Evolutionary conservation across 2,888 invertebrate genomes (phyloP), one percentile per base, ranked within the genome.

Genomic region (Alcis repandata): DNA sequence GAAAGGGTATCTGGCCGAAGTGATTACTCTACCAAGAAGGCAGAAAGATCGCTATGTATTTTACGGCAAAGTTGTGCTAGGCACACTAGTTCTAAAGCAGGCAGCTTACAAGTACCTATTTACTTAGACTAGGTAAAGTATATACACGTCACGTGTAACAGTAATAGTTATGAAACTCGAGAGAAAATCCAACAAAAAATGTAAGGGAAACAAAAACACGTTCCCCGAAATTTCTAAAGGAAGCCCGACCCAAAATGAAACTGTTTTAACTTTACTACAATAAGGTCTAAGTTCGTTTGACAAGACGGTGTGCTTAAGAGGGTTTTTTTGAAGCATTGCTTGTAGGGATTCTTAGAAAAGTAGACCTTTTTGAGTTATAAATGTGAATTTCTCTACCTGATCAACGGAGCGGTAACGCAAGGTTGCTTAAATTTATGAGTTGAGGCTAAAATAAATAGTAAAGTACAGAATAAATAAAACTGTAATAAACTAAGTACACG

Each of bases 291-390:
- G 10, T 53, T 53, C 53, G 38, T 22, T 22, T 38, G 19, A n/a
- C 0, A 40, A 20, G 51, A 9, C 51, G 51, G 51, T 17, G 13
- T 8, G 17, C 20, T 51, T 51, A 36, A 9, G 10, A 38, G 20
- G 33, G 33, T 36, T 38, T 19, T 38, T 51, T 19, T 51, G 2
- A 27, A 27, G 27, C 27, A 40, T n/a, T 40, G 40, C n/a, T 40
- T 40, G 40, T 40, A n/a, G 40, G 40, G 20, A 36, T 51, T 51
- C 51, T 51, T 17, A 17, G 36, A 51, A 51, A 51, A 51, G 27
- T 38, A 51, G 51, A 51, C 51, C 51, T 51, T 51, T 48, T 51
- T 51, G 49, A 13, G 51, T 8, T 51, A 11, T 40, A n/a, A 27
- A 27, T 27, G 27, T 27, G 27, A 27, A 27, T 27, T 38, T 20